Base-by-base conservation (phyloP, 2,888 invertebrate genomes). In the Selenia dentaria region DNA sequence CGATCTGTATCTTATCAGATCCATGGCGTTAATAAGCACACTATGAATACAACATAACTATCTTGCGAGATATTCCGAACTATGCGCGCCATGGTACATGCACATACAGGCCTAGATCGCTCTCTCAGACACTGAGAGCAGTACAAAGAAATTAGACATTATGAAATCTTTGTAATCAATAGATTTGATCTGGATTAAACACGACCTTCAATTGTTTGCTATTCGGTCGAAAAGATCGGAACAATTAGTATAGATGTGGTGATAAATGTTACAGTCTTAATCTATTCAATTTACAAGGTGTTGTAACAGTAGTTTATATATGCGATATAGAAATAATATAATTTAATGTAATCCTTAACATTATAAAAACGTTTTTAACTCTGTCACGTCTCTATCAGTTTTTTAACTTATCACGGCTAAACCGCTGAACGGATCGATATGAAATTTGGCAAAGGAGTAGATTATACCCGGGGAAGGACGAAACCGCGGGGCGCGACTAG, bases 91-190 rank as follows among this genome's bases (percentile, higher is more conserved):
- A 81, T 77, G 83, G 67, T 69, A 34, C 38, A 36, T 66, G 74
- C 38, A 29, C 70, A 83, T 67, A 45, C 70, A 57, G 84, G 80
- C 78, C 76, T 79, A 72, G 80, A 79, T 70, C 72, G 59, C 29
- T 20, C 42, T 35, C 24, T 26, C 25, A 28, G 39, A 51, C 39
- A 57, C 50, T 59, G 54, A 55, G 40, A 32, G 20, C 18, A 31
- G 45, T 34, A 59, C 57, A 57, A 55, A 59, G 53, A 59, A 51
- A 55, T 55, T 47, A 39, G 29, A 34, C 18, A 43, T 53, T 43
- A 36, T 27, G 43, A 50, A 50, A 50, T 38, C 12, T 40, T 9
- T 3, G 25, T 41, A 22, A 37, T 36, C 47, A 12, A 41, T 48
- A 34, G 37, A 40, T 46, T n/a, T 27, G 26, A 47, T 48, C 47